A percentile compares a stretch with the other conserved stretches of the same genome.
phyloP scores from a whole-genome alignment of 2,888 invertebrate genomes.

The Incurvaria masculella region DNA sequence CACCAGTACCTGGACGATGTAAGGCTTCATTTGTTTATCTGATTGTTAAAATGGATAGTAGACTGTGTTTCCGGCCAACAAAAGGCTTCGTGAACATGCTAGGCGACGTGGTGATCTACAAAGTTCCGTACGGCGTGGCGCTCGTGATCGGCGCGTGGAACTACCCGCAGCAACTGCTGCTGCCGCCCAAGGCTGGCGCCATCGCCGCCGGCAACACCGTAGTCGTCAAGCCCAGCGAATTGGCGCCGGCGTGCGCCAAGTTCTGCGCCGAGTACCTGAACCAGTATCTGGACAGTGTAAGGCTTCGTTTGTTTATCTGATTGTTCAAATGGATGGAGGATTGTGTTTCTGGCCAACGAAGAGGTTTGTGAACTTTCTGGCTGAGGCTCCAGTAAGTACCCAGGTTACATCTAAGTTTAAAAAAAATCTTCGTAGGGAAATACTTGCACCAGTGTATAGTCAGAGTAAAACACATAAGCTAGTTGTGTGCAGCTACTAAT shows the following conservation, averaged over 20 bases:
- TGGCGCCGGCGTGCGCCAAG: conserved; percentile 69
- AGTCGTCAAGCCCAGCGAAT: conserved; percentile 92
- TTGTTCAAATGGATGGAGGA: no score
- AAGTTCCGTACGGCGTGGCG: conserved; percentile 91
- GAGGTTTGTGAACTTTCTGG: no score
- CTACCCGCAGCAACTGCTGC: conserved; percentile 83
- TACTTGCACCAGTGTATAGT: no score
- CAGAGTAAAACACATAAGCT: no score
- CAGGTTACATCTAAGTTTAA: no score
- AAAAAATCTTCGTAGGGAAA: no score
- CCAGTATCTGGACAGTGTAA: conserved; percentile 82
- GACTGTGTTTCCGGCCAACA: conserved; percentile 51
- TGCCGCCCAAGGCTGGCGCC: conserved; percentile 81
- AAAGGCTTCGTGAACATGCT: conserved; percentile 70
- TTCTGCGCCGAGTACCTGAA: conserved; percentile 74
- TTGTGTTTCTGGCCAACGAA: no score
- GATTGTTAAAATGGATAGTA: no score
- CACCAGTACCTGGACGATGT: conserved; percentile 88
- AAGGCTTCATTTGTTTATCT: conserved; percentile 35
- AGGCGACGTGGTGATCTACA: conserved; percentile 68
- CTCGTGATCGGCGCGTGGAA: conserved; percentile 95
- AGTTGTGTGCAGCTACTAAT: no score
- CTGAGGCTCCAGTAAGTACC: no score
- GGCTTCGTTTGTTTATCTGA: conserved; percentile 24
- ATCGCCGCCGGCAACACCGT: conserved; percentile 93